Percentiles rank a stretch among this genome's conserved stretches.
These are phyloP conservation scores for Pollenia angustigena DNA, from an alignment of 2,888 invertebrate genomes.

Conservation along the genomic window DNA sequence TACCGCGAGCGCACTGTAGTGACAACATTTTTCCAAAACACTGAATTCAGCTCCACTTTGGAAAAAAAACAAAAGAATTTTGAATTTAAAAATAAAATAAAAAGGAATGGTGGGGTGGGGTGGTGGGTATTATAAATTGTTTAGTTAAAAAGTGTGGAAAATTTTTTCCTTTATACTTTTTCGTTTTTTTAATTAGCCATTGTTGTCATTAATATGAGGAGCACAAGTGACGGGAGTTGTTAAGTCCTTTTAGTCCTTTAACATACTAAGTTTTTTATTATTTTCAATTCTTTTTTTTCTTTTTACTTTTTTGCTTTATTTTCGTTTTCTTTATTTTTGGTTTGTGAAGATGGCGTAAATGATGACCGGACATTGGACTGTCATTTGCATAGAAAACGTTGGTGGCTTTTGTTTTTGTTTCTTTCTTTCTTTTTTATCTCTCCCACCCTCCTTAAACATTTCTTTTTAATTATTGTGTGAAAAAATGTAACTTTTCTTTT, in stretches of 20 bases:
- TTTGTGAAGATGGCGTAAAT: constrained; percentile 76
- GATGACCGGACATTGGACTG: constrained; percentile 78
- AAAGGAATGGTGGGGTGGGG: constrained; percentile 5
- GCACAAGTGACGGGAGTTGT: constrained; percentile 66
- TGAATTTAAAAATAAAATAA: background rate
- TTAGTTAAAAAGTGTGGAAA: constrained; percentile 26
- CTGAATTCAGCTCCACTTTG: constrained; percentile 37
- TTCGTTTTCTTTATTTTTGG: constrained; percentile 16
- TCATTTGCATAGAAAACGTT: constrained; percentile 83
- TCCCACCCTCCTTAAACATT: constrained; percentile 31
- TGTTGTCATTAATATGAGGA: constrained; percentile 72
- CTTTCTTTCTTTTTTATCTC: background rate
- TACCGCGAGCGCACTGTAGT: too few species aligned
- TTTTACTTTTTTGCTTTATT: constrained; percentile 22
- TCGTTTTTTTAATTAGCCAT: constrained; percentile 72
- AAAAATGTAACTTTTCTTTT: constrained; percentile 66
- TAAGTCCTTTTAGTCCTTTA: constrained; percentile 58
- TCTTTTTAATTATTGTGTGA: constrained; percentile 72
- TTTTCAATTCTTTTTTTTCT: constrained; percentile 7
- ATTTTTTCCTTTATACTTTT: background rate
- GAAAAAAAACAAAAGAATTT: constrained; percentile 2
- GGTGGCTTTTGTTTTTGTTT: constrained; percentile 65
- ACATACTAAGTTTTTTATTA: constrained; percentile 1
- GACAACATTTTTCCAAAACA: constrained; percentile 70
- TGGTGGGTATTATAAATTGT: background rate